phyloP scores from a whole-genome alignment of 2,113 vertebrate species.

The Sapajus apella region DNA sequence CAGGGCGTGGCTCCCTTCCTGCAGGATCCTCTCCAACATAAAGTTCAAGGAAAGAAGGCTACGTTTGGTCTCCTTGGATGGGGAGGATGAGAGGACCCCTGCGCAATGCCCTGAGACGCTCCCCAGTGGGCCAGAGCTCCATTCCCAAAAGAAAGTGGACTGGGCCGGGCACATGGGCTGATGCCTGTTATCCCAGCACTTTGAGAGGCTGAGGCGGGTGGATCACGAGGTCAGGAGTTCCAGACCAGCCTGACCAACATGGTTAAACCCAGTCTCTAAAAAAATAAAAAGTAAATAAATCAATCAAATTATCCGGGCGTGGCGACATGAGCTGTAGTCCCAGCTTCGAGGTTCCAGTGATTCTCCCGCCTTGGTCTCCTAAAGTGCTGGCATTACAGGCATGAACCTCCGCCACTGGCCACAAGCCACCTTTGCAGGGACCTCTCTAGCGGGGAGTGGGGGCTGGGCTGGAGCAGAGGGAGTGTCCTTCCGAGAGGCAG shows the following conservation, averaged over 20 bases:
- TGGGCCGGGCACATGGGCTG: too few relatives aligned
- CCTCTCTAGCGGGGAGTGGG: too few relatives aligned
- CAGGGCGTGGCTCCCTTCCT: not conserved
- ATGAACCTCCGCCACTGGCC: too few relatives aligned
- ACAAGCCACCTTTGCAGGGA: not conserved
- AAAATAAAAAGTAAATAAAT: too few relatives aligned
- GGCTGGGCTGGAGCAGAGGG: not conserved
- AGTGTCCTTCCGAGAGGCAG: not conserved
- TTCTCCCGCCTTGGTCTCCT: not conserved
- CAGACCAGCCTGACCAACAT: too few relatives aligned
- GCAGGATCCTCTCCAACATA: too few relatives aligned
- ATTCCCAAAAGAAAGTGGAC: not conserved
- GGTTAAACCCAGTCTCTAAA: too few relatives aligned
- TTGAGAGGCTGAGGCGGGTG: too few relatives aligned
- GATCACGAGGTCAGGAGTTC: too few relatives aligned
- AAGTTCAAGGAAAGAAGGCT: not conserved
- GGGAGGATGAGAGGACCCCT: not conserved
- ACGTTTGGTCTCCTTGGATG: not conserved
- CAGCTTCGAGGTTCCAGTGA: not conserved
- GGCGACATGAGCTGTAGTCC: too few relatives aligned
- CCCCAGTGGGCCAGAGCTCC: not conserved
- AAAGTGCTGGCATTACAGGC: not conserved
- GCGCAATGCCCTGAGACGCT: not conserved
- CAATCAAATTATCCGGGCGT: too few relatives aligned
- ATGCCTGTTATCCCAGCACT: too few relatives aligned